Base-by-base conservation (phyloP, 2,113 vertebrate genomes). In the Anhinga rufa region DNA sequence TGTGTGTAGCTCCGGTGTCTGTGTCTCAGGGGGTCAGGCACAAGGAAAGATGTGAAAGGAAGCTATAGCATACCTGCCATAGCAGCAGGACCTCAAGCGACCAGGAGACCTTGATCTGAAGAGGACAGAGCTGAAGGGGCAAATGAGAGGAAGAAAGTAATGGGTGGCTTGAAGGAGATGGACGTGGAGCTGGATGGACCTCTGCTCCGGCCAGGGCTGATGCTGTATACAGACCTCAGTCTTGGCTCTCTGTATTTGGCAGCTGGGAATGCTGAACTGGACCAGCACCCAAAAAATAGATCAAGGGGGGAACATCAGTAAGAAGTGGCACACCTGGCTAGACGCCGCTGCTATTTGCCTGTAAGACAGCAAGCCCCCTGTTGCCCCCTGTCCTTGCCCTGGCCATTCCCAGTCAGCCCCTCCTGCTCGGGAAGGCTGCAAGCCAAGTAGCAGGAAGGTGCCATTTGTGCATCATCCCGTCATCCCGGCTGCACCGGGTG, bases 381-480 rank as follows among this genome's bases (percentile, higher is more conserved):
- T 20, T 48, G n/a, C 52, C 36, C 48, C 26, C 8, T 55, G 52
- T 22, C 61, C 61, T 48, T 34, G 28, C 55, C 52, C 54, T 34
- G 65, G 20, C 20, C 8, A 0, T 58, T 62, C 32, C n/a, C 29
- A 18, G 29, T 8, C 49, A 46, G 14, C 10, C 22, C 14, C 17
- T 36, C 24, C 19, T 19, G 48, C 68, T 28, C 0, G 0, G 32
- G 1, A 28, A 4, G 20, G 7, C 15, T 61, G 36, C 32, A n/a
- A 66, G 58, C 40, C 52, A 17, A 18, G 14, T 2, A 15, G 48
- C 46, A 54, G 79, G 24, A 55, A 69, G 8, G 25, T 69, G 48
- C 42, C 52, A 2, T 32, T 51, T n/a, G 22, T 18, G 13, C 46
- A n/a, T 19, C 16, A 1, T 34, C 6, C 26, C 57, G 58, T 40